phyloP scores from a whole-genome alignment of 1,140 invertebrate genomes.

The Cotesia glomerata region DNA sequence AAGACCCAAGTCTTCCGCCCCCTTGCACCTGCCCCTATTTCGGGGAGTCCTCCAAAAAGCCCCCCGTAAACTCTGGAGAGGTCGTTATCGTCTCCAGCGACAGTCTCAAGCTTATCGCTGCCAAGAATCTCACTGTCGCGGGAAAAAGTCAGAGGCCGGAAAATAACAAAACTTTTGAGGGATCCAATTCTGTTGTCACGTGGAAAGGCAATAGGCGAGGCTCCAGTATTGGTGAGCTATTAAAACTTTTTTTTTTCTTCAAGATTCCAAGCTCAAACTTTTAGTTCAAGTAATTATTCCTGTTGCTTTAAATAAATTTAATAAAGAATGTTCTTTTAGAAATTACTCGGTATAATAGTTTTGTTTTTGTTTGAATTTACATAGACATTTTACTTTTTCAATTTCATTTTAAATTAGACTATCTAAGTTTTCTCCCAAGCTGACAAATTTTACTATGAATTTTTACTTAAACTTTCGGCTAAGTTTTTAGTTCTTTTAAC shows the following conservation, averaged over 20 bases:
- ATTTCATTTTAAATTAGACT: too few species aligned
- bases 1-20: constrained; percentile 64
- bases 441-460: too few species aligned
- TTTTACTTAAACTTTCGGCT: background rate
- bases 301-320: background rate
- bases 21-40: constrained; percentile 82
- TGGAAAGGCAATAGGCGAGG: constrained; percentile 51
- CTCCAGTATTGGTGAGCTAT: constrained; percentile 47
- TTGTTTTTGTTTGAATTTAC: background rate
- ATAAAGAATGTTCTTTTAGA: too few species aligned
- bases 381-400: background rate
- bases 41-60: constrained; percentile 65
- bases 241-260: background rate
- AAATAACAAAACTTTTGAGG: constrained; percentile 33
- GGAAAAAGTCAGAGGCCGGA: constrained; percentile 9
- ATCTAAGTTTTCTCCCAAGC: too few species aligned
- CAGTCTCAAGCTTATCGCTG: constrained; percentile 41
- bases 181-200: constrained; percentile 47
- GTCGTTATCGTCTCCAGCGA: constrained; percentile 66
- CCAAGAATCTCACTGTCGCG: constrained; percentile 30
- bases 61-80: constrained; percentile 57
- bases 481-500: background rate
- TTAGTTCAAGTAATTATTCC: background rate
- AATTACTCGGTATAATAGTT: background rate
- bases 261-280: background rate